Percentiles rank a stretch among this genome's conserved stretches.
These are phyloP conservation scores for Dyspetes luteomarginatus DNA, from an alignment of 2,888 invertebrate species.

Conservation along the genomic window DNA sequence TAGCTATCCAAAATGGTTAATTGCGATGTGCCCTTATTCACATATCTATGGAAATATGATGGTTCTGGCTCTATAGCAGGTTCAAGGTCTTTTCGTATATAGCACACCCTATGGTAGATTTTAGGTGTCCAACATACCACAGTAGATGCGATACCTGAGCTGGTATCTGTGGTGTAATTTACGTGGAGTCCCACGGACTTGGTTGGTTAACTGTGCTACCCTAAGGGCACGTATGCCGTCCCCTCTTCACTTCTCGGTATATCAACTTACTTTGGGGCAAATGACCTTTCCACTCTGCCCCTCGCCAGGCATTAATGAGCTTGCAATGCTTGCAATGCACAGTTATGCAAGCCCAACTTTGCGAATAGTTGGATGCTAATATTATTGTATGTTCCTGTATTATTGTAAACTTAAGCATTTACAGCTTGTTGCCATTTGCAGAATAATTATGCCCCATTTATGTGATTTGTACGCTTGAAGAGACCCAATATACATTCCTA, in stretches of 20 bases:
- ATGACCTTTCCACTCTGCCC: constrained; percentile 20
- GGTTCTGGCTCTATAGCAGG: background rate
- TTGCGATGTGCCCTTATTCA: background rate
- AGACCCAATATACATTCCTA: too few species aligned
- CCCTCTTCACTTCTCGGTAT: constrained; percentile 23
- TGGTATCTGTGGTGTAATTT: constrained; percentile 35
- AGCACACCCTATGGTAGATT: background rate
- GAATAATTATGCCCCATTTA: background rate
- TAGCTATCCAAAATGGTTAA: background rate
- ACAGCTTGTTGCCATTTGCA: background rate
- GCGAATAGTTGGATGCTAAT: constrained; percentile 25
- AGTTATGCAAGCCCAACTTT: constrained; percentile 47
- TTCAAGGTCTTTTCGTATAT: background rate
- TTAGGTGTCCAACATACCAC: constrained; percentile 12
- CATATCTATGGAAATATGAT: background rate
- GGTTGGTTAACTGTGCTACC: constrained; percentile 24
- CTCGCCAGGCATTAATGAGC: constrained; percentile 38
- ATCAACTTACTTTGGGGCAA: constrained; percentile 6
- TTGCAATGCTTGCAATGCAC: constrained; percentile 20
- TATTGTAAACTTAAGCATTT: background rate
- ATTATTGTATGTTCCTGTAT: background rate
- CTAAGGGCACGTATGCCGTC: constrained; percentile 43
- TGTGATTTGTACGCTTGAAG: too few species aligned
- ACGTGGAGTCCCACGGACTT: constrained; percentile 17
- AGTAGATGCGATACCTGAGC: constrained; percentile 4